Conservation (phyloP, 2,888 invertebrate species). For the Drosophila incognita region DNA sequence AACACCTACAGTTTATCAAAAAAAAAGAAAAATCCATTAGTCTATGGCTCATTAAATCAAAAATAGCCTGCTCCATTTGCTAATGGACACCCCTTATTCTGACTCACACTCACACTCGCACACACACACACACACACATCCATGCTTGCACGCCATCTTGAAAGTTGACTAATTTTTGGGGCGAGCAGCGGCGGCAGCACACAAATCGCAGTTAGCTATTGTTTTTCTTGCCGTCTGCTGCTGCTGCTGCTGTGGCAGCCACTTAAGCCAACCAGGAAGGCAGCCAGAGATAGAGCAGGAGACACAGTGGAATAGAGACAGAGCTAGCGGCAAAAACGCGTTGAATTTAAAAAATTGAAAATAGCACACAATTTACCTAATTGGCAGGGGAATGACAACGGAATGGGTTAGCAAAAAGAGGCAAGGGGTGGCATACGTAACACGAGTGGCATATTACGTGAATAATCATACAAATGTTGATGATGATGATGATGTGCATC, state of each 20-base stretch:
- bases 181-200: conserved; percentile 52
- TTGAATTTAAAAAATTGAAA: conserved; percentile 81
- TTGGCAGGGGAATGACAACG: conserved; percentile 73
- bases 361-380: conserved; percentile 85
- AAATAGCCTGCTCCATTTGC: conserved; percentile 84
- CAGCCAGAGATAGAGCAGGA: conserved; percentile 35
- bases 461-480: conserved; percentile 69
- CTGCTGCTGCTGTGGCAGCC: conserved; percentile 47
- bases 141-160: conserved; percentile 59
- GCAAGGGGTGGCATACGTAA: conserved; percentile 6
- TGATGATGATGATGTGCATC: conserved; percentile 67
- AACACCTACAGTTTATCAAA: conserved; percentile 24
- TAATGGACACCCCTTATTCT: conserved; percentile 76
- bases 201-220: conserved; percentile 57
- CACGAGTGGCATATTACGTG: conserved; percentile 58
- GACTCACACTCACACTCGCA: conserved; percentile 7
- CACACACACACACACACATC: conserved; percentile 16
- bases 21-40: conserved; percentile 78
- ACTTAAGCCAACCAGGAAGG: conserved; percentile 64
- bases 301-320: conserved; percentile 17
- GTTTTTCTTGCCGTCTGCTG: conserved; percentile 49
- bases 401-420: not conserved
- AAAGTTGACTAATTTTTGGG: conserved; percentile 74
- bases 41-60: conserved; percentile 83
- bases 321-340: conserved; percentile 56